A percentile compares a stretch with the other conserved stretches of the same genome.
Conservation (phyloP, 1,140 invertebrate genomes). For the Psix sp. region DNA sequence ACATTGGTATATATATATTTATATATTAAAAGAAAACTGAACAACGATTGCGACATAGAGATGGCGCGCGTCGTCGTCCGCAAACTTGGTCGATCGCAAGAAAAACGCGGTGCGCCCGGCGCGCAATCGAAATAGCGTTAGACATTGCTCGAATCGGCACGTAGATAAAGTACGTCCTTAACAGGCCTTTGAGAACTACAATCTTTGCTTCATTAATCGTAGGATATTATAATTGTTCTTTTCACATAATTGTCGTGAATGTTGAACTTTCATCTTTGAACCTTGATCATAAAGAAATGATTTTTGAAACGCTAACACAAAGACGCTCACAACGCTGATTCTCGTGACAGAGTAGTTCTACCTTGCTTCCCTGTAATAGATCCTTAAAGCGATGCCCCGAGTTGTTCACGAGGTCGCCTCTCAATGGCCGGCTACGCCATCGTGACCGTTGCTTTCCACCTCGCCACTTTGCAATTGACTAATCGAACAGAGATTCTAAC, state of each 20-base stretch:
- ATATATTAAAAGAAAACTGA: too few relatives aligned
- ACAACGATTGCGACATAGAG: too few relatives aligned
- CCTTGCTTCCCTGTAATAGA: constrained; percentile 35
- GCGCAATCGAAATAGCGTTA: constrained; percentile 46
- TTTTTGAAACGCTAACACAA: constrained; percentile 60
- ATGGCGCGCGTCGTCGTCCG: too few relatives aligned
- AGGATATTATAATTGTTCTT: constrained; percentile 55
- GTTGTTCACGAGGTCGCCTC: too few relatives aligned
- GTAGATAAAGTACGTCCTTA: constrained; percentile 62
- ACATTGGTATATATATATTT: too few relatives aligned
- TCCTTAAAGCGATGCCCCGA: too few relatives aligned
- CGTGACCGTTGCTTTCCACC: too few relatives aligned
- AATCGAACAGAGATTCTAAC: too few relatives aligned
- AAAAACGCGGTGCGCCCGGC: constrained; percentile 40
- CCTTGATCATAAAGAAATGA: constrained; percentile 52
- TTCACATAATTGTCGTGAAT: neutral
- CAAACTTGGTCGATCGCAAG: constrained; percentile 9
- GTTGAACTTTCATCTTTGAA: constrained; percentile 9
- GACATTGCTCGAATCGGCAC: constrained; percentile 42
- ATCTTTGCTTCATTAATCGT: constrained; percentile 48
- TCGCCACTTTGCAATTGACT: too few relatives aligned
- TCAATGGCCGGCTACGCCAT: too few relatives aligned
- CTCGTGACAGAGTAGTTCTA: constrained; percentile 42
- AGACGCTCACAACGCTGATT: constrained; percentile 60
- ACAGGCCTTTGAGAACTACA: constrained; percentile 62